These are phyloP conservation scores for Drosophila aff. DNA, from an alignment of 1,140 invertebrate genomes.

Conservation along the genomic window DNA sequence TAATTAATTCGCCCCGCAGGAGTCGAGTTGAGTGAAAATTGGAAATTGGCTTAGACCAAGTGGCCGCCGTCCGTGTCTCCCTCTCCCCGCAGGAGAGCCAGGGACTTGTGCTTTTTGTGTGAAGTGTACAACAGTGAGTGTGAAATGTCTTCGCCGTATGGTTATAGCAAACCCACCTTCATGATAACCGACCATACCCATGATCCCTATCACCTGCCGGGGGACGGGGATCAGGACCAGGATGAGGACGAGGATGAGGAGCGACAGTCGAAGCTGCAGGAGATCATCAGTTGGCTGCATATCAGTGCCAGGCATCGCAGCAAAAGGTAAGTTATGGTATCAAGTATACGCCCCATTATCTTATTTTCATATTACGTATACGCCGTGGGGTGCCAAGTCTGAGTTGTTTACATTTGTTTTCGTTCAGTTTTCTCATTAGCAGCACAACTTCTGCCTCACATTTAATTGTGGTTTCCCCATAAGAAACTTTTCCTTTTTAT, in stretches of 20 bases:
- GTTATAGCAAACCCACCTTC: slow-evolving; percentile 67
- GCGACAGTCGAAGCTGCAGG: slow-evolving; percentile 68
- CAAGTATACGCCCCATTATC: slow-evolving; percentile 40
- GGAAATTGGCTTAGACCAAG: slow-evolving; percentile 46
- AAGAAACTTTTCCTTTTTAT: slow-evolving; percentile 45
- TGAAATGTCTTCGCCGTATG: slow-evolving; percentile 59
- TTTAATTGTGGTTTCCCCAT: slow-evolving; percentile 31
- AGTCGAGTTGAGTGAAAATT: slow-evolving; percentile 35
- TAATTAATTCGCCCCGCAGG: slow-evolving; percentile 59
- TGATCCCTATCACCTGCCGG: slow-evolving; percentile 63
- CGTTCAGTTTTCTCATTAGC: slow-evolving; percentile 25
- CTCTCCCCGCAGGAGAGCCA: slow-evolving; percentile 10
- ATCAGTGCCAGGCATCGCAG: slow-evolving; percentile 58
- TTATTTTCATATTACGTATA: slow-evolving; percentile 44
- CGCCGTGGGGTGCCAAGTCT: slow-evolving; percentile 30
- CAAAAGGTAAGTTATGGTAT: slow-evolving; percentile 57
- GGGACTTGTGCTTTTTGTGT: slow-evolving; percentile 12
- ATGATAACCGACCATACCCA: slow-evolving; percentile 71
- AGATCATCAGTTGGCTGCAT: slow-evolving; percentile 69
- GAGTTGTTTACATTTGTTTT: background rate
- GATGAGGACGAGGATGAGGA: slow-evolving; percentile 63
- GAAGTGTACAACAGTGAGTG: slow-evolving; percentile 4
- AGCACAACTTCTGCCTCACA: slow-evolving; percentile 12
- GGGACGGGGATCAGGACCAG: slow-evolving; percentile 33
- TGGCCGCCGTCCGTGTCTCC: background rate